These are phyloP conservation scores for Cosmorhoe ocellata DNA, from an alignment of 2,888 invertebrate genomes.

Conservation along the genomic window DNA sequence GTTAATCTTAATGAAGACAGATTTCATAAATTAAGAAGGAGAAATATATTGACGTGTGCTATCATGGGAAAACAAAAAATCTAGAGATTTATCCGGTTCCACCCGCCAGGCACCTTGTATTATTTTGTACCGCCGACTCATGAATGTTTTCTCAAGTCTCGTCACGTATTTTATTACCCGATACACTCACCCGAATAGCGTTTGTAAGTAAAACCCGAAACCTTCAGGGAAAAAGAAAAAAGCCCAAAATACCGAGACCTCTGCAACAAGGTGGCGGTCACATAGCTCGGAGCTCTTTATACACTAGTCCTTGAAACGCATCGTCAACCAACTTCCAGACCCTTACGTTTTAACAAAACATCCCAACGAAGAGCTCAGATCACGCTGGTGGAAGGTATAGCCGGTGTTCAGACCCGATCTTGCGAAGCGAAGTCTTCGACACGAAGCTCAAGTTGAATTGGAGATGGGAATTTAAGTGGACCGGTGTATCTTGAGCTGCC, in stretches of 20 bases:
- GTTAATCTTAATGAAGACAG: no score
- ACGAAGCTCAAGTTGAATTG: constrained; percentile 36
- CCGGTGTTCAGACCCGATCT: constrained; percentile 26
- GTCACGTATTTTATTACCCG: constrained; percentile 28
- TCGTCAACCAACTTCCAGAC: constrained; percentile 18
- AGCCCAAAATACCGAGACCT: constrained; percentile 36
- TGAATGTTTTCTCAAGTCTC: no score
- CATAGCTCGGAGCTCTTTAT: constrained; percentile 31
- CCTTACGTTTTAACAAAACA: constrained; percentile 22
- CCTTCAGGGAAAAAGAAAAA: constrained; percentile 45
- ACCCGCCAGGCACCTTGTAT: no score
- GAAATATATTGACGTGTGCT: no score
- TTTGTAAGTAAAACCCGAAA: constrained; percentile 42
- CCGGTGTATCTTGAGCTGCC: constrained; percentile 33
- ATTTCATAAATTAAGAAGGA: no score
- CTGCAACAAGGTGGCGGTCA: constrained; percentile 21
- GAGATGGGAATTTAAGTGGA: constrained; percentile 17
- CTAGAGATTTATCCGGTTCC: no score
- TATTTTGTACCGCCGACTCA: no score
- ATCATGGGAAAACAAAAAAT: no score
- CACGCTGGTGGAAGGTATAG: constrained; percentile 17
- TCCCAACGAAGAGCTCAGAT: constrained; percentile 31
- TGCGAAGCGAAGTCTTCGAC: constrained; percentile 22
- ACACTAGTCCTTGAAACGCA: constrained; percentile 23
- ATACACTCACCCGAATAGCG: constrained; percentile 43